Conservation (phyloP, 2,888 invertebrate genomes). For the Heteromyza rotundicornis region DNA sequence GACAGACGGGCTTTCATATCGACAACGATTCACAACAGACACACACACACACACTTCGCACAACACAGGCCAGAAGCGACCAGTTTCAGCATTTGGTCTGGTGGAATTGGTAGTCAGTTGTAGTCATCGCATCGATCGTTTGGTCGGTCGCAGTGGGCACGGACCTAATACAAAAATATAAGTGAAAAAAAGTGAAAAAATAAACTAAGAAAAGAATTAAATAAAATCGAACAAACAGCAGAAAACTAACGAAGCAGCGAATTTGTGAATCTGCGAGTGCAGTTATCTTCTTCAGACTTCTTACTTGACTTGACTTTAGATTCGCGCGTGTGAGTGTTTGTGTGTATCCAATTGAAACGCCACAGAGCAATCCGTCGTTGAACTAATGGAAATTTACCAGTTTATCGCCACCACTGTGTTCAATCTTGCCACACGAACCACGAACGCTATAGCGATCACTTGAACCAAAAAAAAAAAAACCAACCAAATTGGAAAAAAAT, state of each 20-base stretch:
- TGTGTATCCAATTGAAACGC: slow-evolving; percentile 14
- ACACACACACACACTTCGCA: no score
- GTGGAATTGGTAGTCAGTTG: background rate
- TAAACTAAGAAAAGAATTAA: background rate
- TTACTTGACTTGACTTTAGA: no score
- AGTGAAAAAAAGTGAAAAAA: slow-evolving; percentile 5
- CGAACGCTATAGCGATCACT: background rate
- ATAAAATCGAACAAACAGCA: background rate
- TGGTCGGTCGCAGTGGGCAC: background rate
- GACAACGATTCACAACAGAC: background rate
- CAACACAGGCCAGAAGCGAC: background rate
- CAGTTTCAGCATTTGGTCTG: background rate
- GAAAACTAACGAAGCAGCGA: background rate
- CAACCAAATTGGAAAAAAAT: no score
- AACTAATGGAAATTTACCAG: slow-evolving; percentile 10
- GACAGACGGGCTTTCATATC: background rate
- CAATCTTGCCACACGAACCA: background rate
- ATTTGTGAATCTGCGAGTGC: no score
- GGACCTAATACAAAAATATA: background rate
- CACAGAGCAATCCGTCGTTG: background rate
- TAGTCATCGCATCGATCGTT: background rate
- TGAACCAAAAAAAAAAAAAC: no score
- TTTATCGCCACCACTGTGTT: background rate
- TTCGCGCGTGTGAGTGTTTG: no score
- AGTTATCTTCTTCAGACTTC: no score